Evolutionary conservation across 2,113 vertebrate species (phyloP).

Genomic region (Bucco capensis): DNA sequence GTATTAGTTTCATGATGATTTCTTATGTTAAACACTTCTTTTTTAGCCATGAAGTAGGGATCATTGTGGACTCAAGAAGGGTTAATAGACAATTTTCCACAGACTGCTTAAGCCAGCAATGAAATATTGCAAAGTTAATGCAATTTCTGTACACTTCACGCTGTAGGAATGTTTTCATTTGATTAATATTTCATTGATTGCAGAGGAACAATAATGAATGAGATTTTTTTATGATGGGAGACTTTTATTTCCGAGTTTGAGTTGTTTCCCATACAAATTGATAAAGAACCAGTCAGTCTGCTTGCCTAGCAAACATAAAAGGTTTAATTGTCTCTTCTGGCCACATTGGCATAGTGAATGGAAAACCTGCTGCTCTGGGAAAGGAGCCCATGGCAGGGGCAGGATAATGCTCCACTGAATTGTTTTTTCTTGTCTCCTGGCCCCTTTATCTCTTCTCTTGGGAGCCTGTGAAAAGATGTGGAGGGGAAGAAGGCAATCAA

Average conservation of each 20-base stretch:
- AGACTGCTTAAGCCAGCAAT: neutral
- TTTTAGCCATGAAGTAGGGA: neutral
- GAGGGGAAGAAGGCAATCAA: neutral
- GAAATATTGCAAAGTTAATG: neutral
- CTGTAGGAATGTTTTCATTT: conserved; percentile 3
- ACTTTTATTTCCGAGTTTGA: neutral
- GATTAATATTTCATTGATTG: conserved; percentile 2
- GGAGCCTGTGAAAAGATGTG: neutral
- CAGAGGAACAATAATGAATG: conserved; percentile 23
- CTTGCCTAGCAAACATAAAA: neutral
- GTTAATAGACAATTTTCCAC: neutral
- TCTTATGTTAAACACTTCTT: neutral
- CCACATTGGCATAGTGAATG: neutral
- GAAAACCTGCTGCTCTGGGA: neutral
- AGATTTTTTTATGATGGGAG: neutral
- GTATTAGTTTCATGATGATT: neutral
- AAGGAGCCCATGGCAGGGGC: neutral
- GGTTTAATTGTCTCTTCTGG: neutral
- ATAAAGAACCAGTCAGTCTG: neutral
- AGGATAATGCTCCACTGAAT: neutral
- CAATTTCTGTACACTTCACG: neutral
- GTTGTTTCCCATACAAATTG: conserved; percentile 15
- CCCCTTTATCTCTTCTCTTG: neutral
- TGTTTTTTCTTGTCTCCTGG: neutral
- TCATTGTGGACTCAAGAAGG: neutral